Evolutionary conservation across 2,797 vertebrate genomes (phyloP), one percentile per base, ranked within the genome.

Genomic region (Siniperca obscura): DNA sequence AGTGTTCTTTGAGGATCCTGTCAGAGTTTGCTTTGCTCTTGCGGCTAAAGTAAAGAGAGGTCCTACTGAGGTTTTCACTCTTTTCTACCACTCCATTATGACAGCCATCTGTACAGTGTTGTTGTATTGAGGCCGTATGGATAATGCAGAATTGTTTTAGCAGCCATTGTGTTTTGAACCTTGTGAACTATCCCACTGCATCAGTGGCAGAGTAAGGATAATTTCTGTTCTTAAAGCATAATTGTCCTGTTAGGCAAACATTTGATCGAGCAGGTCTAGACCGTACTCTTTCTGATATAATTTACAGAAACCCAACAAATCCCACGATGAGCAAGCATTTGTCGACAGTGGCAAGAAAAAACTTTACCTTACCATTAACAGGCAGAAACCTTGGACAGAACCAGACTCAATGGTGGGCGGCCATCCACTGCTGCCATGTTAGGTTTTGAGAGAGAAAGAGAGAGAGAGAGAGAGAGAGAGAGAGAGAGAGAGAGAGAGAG

Each of bases 1-100:
- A 72, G 59, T 72, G 76, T 67, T 76, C 42, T 83, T 59, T 76
- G 62, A 81, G 38, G 38, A 69, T 42, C 34, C 70, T 62, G 70
- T 50, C 57, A 66, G 68, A 77, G 53, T 71, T 77, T 0, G 16
- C 77, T 70, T 67, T 71, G 27, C 50, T 65, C 44, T 38, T 7
- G n/a, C 36, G 67, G 57, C 70, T 83, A 44, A 80, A 56, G 36
- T 79, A 70, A 80, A 50, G 40, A 65, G 27, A 48, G 55, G n/a
- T 68, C 34, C 64, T 44, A 2, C 27, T 53, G 34, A 38, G 36
- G 12, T 75, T 74, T 73, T 55, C 22, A 70, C 40, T 64, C 50
- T 38, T 25, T 59, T 70, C 59, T 53, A 22, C 56, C n/a, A 22
- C 36, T 52, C 44, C 52, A 27, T 22, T 36, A n/a, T 60, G 68